Evolutionary conservation across 2,113 vertebrate species (phyloP).

Genomic region (Chascanopsetta lugubris): DNA sequence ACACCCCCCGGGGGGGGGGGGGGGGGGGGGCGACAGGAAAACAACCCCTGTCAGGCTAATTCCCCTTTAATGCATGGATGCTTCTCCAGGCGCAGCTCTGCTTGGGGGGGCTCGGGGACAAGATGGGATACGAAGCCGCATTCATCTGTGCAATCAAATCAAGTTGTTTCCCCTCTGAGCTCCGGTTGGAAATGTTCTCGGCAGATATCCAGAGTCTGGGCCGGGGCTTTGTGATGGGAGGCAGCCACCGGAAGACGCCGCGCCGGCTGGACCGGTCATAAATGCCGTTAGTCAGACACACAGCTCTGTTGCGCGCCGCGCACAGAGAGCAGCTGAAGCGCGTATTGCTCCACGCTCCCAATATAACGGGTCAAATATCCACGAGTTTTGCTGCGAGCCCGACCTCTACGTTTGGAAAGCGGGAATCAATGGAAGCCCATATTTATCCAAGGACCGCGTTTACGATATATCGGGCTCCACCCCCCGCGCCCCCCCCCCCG

Average conservation of each 20-base stretch:
- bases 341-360: not conserved
- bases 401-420: not conserved
- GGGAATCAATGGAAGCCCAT: not conserved
- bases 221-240: slow-evolving; percentile 49
- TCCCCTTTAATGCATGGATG: slow-evolving; percentile 65
- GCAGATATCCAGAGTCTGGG: slow-evolving; percentile 53
- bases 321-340: not conserved
- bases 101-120: slow-evolving; percentile 45
- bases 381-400: not conserved
- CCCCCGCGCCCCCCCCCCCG: not conserved
- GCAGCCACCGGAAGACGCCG: slow-evolving; percentile 60
- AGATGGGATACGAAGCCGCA: slow-evolving; percentile 65
- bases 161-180: slow-evolving; percentile 60
- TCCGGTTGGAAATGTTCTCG: slow-evolving; percentile 51
- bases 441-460: not conserved
- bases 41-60: slow-evolving; percentile 60
- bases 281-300: slow-evolving; percentile 15
- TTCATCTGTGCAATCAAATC: slow-evolving; percentile 76
- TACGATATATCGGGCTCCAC: not conserved
- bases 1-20: too few species aligned
- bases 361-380: not conserved
- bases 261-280: slow-evolving; percentile 24
- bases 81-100: slow-evolving; percentile 44
- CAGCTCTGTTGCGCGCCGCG: not conserved
- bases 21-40: slow-evolving; percentile 67